Evolutionary conservation across 2,888 invertebrate genomes (phyloP).

Genomic region (Abrostola tripartita): DNA sequence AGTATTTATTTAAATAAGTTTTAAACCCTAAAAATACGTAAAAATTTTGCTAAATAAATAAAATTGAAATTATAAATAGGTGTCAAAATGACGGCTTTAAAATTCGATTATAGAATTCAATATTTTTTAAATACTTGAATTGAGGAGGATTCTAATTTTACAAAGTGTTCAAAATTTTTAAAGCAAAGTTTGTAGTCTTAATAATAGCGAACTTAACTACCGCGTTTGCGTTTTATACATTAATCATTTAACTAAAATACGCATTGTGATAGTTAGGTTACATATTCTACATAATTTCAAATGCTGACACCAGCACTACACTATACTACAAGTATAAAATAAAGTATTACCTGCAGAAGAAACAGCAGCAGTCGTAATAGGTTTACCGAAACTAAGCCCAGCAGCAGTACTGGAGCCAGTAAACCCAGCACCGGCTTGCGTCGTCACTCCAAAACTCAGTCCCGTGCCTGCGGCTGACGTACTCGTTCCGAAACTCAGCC

Average conservation of each 20-base stretch:
- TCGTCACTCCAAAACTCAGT: conserved; percentile 30
- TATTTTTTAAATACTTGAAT: background rate
- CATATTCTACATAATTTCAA: no score
- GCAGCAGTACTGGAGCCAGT: conserved; percentile 20
- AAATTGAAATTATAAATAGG: background rate
- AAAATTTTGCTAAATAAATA: background rate
- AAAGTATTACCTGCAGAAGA: conserved; percentile 43
- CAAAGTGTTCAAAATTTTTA: no score
- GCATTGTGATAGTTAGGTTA: no score
- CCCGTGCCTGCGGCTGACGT: conserved; percentile 50
- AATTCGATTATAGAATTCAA: background rate
- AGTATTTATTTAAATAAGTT: no score
- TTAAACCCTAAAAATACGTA: background rate
- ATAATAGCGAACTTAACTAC: no score
- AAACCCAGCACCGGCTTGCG: conserved; percentile 22
- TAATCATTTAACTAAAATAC: no score
- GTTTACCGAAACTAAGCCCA: conserved; percentile 52
- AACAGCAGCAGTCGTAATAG: conserved; percentile 34
- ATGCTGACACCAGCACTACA: no score
- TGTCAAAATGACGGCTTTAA: background rate
- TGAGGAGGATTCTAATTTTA: background rate
- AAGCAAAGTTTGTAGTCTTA: no score
- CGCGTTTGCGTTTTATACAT: no score
- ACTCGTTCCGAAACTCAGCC: conserved; percentile 59
- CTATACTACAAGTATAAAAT: no score